A percentile compares a stretch with the other conserved stretches of the same genome.
These are phyloP conservation scores for Phrynocephalus guinanensis DNA, from an alignment of 2,797 vertebrate species.

Conservation along the genomic window DNA sequence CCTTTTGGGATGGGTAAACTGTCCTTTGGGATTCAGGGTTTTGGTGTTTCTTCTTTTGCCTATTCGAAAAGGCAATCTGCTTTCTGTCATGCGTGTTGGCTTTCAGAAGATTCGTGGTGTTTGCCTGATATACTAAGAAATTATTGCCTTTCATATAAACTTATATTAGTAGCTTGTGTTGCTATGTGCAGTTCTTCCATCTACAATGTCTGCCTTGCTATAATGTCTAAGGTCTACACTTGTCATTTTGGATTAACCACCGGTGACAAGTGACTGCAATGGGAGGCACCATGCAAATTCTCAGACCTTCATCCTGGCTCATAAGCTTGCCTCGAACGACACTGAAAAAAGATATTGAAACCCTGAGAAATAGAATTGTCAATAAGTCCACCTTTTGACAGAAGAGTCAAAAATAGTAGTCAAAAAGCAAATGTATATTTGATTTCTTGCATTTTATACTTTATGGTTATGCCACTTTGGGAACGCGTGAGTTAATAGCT, in stretches of 20 bases:
- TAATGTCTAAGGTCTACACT: not conserved
- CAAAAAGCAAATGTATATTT: not conserved
- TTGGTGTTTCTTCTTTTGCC: not conserved
- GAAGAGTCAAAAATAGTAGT: not conserved
- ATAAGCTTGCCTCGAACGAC: too few relatives aligned
- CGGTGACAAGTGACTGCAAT: too few relatives aligned
- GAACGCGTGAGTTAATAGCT: not conserved
- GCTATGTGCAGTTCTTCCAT: not conserved
- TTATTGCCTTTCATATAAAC: not conserved
- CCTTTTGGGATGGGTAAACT: not conserved
- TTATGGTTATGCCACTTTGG: not conserved
- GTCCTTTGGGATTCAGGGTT: not conserved
- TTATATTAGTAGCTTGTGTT: too few relatives aligned
- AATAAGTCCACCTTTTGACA: not conserved
- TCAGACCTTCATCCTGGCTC: too few relatives aligned
- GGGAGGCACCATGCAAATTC: too few relatives aligned
- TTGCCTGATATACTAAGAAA: not conserved
- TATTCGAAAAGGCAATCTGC: not conserved
- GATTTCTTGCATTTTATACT: not conserved
- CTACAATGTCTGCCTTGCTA: not conserved
- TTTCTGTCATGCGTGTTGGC: not conserved
- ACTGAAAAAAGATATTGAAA: not conserved
- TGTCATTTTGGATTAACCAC: not conserved
- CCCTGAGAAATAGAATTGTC: too few relatives aligned
- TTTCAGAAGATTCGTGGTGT: not conserved